phyloP scores from a whole-genome alignment of 2,888 invertebrate genomes.

The Monoplex corrugatus region DNA sequence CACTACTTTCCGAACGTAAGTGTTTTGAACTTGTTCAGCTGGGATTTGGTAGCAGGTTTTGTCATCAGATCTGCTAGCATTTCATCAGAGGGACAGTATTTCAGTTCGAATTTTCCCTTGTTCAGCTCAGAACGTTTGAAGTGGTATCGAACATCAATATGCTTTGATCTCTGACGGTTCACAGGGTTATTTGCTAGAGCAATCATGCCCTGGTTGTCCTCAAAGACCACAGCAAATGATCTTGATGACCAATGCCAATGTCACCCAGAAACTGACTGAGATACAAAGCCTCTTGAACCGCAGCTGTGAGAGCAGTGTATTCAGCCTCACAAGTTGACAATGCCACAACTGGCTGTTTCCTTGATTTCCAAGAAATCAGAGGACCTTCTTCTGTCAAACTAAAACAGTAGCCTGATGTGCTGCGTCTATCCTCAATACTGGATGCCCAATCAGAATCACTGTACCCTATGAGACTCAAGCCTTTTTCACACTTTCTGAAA shows the following conservation, averaged over 20 bases:
- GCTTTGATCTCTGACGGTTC: conserved; percentile 29
- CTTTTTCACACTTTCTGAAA: conserved; percentile 8
- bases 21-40: background rate
- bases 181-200: conserved; percentile 42
- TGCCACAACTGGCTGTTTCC: conserved; percentile 59
- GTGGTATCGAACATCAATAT: conserved; percentile 9
- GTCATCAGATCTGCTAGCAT: conserved; percentile 39
- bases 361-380: conserved; percentile 54
- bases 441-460: conserved; percentile 50
- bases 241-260: background rate
- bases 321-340: conserved; percentile 64
- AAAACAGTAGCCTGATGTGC: conserved; percentile 48
- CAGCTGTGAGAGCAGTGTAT: conserved; percentile 61
- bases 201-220: conserved; percentile 63
- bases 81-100: background rate
- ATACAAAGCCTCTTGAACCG: conserved; percentile 57
- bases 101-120: background rate
- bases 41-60: background rate
- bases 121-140: background rate
- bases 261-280: conserved; percentile 6
- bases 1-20: no score
- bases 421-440: conserved; percentile 37
- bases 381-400: conserved; percentile 39
- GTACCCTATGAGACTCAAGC: conserved; percentile 4
- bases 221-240: background rate